Conservation (phyloP, 2,113 vertebrate genomes). For the Equus quagga region DNA sequence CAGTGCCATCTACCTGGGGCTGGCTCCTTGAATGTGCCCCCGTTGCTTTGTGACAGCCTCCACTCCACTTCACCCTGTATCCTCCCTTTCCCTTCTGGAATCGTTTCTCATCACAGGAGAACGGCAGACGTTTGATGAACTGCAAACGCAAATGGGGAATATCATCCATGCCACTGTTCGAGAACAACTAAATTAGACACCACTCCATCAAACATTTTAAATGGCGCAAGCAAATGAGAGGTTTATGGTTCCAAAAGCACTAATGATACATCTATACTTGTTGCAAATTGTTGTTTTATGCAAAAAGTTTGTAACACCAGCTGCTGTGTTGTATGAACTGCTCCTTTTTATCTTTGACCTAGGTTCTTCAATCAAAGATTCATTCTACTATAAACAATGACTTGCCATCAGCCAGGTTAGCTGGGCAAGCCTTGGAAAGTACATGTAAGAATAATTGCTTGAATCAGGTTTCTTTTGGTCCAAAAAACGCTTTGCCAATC, state of each 20-base stretch:
- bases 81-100: not conserved
- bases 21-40: not conserved
- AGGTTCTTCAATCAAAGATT: conserved; percentile 81
- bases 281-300: conserved; percentile 75
- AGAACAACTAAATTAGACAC: conserved; percentile 74
- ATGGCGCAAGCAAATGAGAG: conserved; percentile 66
- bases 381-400: conserved; percentile 79
- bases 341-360: conserved; percentile 33
- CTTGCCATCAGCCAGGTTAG: conserved; percentile 72
- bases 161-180: not conserved
- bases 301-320: conserved; percentile 62
- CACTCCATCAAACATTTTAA: conserved; percentile 73
- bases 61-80: not conserved
- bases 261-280: conserved; percentile 48
- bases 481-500: conserved; percentile 49
- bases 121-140: conserved; percentile 49
- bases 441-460: conserved; percentile 73
- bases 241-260: conserved; percentile 74
- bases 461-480: not conserved
- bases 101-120: conserved; percentile 56
- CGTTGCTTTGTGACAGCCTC: not conserved
- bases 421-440: conserved; percentile 39
- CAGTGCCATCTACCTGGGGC: not conserved
- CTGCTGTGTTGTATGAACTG: not conserved
- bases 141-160: conserved; percentile 54